Conservation (phyloP, 2,113 vertebrate genomes). For the Saimiri boliviensis region DNA sequence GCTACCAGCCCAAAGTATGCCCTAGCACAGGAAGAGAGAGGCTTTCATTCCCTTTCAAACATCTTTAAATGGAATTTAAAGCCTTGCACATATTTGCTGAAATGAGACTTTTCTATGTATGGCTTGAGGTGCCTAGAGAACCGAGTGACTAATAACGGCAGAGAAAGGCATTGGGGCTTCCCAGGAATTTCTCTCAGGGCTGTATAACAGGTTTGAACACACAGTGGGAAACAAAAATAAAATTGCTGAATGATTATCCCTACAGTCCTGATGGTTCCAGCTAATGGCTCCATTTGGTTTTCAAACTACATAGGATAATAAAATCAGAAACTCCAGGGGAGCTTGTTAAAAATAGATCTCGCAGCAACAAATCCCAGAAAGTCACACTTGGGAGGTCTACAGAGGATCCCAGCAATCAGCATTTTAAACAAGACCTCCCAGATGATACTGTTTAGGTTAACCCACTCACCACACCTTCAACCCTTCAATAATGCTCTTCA, state of each 20-base stretch:
- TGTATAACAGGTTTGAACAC: background rate
- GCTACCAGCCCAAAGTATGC: background rate
- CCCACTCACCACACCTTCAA: background rate
- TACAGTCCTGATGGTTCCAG: background rate
- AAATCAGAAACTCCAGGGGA: background rate
- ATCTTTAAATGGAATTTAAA: background rate
- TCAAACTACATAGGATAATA: conserved; percentile 15
- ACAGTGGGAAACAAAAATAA: background rate
- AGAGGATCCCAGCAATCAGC: background rate
- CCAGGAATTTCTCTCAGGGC: background rate
- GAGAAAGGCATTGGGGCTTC: background rate
- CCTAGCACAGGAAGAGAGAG: background rate
- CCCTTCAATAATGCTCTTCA: background rate
- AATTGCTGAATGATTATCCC: background rate
- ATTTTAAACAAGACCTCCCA: background rate
- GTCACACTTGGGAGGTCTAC: background rate
- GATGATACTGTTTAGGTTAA: background rate
- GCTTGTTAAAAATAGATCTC: background rate
- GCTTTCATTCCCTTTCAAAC: background rate
- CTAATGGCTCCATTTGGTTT: background rate
- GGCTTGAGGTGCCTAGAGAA: background rate
- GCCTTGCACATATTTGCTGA: background rate
- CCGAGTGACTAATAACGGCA: background rate
- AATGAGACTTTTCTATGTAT: conserved; percentile 1
- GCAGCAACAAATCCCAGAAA: background rate